These are phyloP conservation scores for Dendroctonus valens DNA, from an alignment of 1,140 invertebrate genomes.

Conservation along the genomic window DNA sequence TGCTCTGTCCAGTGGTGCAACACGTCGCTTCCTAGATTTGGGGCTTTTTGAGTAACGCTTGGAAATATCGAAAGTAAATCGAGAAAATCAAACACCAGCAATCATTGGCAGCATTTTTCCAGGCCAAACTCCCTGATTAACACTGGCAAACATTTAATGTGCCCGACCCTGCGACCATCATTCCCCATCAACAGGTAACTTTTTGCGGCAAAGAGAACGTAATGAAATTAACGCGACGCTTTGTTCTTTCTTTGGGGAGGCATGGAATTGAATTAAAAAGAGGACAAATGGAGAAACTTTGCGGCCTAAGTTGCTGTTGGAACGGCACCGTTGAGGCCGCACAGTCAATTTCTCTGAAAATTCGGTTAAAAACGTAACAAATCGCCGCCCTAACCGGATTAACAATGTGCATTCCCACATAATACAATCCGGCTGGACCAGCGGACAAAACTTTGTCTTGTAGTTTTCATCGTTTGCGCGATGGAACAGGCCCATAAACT, in stretches of 20 bases:
- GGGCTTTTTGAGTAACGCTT: too few species aligned
- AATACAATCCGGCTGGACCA: neutral
- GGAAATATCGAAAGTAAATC: too few species aligned
- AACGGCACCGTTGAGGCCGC: constrained; percentile 19
- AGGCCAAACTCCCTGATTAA: too few species aligned
- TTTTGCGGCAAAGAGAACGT: constrained; percentile 6
- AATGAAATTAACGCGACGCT: constrained; percentile 18
- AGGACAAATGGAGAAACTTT: constrained; percentile 27
- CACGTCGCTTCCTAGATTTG: too few species aligned
- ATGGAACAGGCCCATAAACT: constrained; percentile 17
- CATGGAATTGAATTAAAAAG: constrained; percentile 21
- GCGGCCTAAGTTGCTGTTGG: constrained; percentile 11
- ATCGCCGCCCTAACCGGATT: too few species aligned
- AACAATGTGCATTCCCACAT: constrained; percentile 11
- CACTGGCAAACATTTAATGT: too few species aligned
- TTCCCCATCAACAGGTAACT: constrained; percentile 15
- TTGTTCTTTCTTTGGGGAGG: constrained; percentile 17
- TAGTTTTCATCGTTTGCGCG: constrained; percentile 16
- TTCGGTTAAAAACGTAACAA: too few species aligned
- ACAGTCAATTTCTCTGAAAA: too few species aligned
- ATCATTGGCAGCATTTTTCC: too few species aligned
- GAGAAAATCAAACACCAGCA: too few species aligned
- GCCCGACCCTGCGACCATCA: neutral
- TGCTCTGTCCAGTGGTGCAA: too few species aligned
- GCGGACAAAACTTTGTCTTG: neutral